Evolutionary conservation across 64 coral and sea anemone species (phyloP), one percentile per base, ranked within the genome.

Genomic region (Acropora yongei): DNA sequence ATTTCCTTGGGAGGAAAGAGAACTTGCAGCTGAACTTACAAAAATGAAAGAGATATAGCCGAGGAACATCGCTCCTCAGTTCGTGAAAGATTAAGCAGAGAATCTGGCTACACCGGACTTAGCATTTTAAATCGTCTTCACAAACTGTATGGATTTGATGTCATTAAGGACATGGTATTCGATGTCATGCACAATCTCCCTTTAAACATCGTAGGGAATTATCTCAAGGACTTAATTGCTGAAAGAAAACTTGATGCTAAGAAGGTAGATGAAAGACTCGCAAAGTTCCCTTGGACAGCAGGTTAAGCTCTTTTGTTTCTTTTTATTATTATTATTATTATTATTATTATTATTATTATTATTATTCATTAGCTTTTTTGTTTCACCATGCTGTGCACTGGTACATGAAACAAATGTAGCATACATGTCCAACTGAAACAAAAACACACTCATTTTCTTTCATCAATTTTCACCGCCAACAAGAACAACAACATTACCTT

Each of bases 141-240:
- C 57, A 90, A 90, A 16, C 44, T 90, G 16, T 90, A 80, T 72
- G 77, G 77, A 45, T 80, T 90, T 90, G 78, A 90, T 53, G 40
- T 80, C 18, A 80, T 90, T n/a, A 66, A 75, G 46, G 88, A 80
- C 47, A 4, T 72, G 2, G 77, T 89, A 1, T 50, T 30, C 65
- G 57, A 89, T 44, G 55, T 68, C 30, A 89, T 89, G 88, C 88
- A 89, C 51, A 89, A 89, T 57, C 10, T 90, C 45, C 88, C 88
- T 40, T 44, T 72, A 61, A 90, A 90, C 78, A 76, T 90, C 41
- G 63, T 72, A 8, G 60, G 12, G 12, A 80, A 41, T 41, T 45
- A 20, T n/a, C 51, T 72, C 68, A 72, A 72, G 9, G 39, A 75
- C 41, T 44, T 75, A 9, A 44, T 75, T 75, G 41, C 41, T 45